These are phyloP conservation scores for Phenganax stokvisi DNA, from an alignment of 92 coral and sea anemone species.

Conservation along the genomic window DNA sequence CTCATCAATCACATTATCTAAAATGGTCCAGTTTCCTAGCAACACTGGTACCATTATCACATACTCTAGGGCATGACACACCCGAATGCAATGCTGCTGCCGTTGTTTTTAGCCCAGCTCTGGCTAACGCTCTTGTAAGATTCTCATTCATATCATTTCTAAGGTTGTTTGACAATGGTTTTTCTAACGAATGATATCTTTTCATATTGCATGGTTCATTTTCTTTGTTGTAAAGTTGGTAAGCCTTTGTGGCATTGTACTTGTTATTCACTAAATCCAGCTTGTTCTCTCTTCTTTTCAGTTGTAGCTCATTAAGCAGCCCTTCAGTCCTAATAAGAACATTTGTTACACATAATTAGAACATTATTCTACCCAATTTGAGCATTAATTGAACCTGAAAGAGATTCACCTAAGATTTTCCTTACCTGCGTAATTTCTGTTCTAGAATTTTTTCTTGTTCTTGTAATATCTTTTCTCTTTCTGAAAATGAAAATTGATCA, in stretches of 20 bases:
- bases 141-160: constrained; percentile 15
- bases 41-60: not conserved
- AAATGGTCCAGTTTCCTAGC: constrained; percentile 20
- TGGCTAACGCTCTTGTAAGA: constrained; percentile 24
- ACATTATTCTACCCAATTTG: not conserved
- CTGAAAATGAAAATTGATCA: constrained; percentile 24
- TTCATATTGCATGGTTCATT: not conserved
- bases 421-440: constrained; percentile 70
- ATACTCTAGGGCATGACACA: not conserved
- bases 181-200: constrained; percentile 10
- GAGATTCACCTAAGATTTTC: not conserved
- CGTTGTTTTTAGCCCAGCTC: constrained; percentile 11
- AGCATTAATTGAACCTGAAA: not conserved
- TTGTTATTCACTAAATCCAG: constrained; percentile 31
- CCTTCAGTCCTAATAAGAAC: constrained; percentile 27
- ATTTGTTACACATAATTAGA: not conserved
- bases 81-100: constrained; percentile 10
- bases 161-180: constrained; percentile 16
- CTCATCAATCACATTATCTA: constrained; percentile 4
- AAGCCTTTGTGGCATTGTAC: constrained; percentile 9
- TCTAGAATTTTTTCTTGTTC: constrained; percentile 73
- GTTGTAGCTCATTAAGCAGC: constrained; percentile 27
- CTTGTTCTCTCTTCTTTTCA: constrained; percentile 23
- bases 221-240: constrained; percentile 30
- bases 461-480: constrained; percentile 59